Percentiles rank a stretch among this genome's conserved stretches.
phyloP scores from a whole-genome alignment of 1,140 invertebrate genomes.

The Drosophila neocordata region DNA sequence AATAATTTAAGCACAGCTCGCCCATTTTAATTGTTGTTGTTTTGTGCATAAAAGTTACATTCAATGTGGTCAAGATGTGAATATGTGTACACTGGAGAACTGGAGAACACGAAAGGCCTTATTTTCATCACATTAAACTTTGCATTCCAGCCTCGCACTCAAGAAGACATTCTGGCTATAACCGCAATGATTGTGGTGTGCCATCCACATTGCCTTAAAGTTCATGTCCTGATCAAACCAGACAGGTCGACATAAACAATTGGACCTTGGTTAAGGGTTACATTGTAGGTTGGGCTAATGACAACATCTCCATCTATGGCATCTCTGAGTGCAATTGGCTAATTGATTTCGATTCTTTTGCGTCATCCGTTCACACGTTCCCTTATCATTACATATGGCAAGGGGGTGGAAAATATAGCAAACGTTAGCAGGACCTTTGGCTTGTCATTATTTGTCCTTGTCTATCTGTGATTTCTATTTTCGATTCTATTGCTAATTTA shows the following conservation, averaged over 20 bases:
- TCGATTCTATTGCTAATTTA: constrained; percentile 65
- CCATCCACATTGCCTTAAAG: neutral
- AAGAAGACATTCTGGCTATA: neutral
- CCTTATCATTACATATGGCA: neutral
- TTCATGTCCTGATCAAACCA: constrained; percentile 18
- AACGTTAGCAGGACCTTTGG: constrained; percentile 74
- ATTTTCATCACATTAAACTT: neutral
- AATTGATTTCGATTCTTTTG: constrained; percentile 78
- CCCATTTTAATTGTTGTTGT: constrained; percentile 25
- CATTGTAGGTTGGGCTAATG: constrained; percentile 18
- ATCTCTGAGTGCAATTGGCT: constrained; percentile 77
- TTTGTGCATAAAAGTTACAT: constrained; percentile 55
- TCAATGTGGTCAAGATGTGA: constrained; percentile 23
- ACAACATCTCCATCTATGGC: constrained; percentile 20
- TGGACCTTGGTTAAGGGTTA: constrained; percentile 43
- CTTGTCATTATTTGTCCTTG: constrained; percentile 70
- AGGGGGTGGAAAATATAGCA: constrained; percentile 31
- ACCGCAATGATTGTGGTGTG: neutral
- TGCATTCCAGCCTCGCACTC: neutral
- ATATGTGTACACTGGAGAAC: neutral
- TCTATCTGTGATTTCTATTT: constrained; percentile 61
- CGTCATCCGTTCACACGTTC: constrained; percentile 65
- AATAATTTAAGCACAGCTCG: constrained; percentile 73
- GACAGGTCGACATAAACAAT: constrained; percentile 55
- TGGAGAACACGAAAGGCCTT: neutral